Evolutionary conservation across 2,113 vertebrate genomes (phyloP).

Genomic region (Melanerpes formicivorus): DNA sequence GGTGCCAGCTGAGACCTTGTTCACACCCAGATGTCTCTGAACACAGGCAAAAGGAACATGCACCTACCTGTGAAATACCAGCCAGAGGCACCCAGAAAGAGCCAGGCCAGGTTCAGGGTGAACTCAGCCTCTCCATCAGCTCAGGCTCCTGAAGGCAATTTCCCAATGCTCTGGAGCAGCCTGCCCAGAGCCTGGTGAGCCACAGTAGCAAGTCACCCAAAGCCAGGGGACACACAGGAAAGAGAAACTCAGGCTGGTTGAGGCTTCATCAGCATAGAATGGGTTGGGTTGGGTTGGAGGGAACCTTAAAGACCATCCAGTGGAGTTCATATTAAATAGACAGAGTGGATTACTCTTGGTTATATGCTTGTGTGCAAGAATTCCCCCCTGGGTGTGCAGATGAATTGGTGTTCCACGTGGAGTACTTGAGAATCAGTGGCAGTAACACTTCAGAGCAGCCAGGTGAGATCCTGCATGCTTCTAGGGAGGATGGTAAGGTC

Average conservation of each 20-base stretch:
- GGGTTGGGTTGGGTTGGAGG: too few relatives aligned
- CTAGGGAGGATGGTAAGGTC: background rate
- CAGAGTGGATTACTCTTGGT: background rate
- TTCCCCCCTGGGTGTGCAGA: background rate
- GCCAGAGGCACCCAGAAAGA: background rate
- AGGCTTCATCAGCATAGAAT: background rate
- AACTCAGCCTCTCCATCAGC: background rate
- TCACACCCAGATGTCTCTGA: background rate
- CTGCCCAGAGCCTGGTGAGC: rapidly evolving
- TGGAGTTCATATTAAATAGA: rapidly evolving
- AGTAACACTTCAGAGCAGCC: rapidly evolving
- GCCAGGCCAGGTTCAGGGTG: background rate
- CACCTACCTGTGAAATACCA: background rate
- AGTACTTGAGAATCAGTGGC: rapidly evolving
- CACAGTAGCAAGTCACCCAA: rapidly evolving
- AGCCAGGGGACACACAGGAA: background rate
- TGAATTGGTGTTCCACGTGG: rapidly evolving
- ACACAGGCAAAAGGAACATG: rapidly evolving
- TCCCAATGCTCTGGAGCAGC: rapidly evolving
- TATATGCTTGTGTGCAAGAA: rapidly evolving
- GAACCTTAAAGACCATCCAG: background rate
- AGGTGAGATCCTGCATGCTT: background rate
- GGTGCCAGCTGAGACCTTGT: background rate
- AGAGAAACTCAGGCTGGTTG: background rate
- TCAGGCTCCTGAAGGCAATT: background rate